Base-by-base conservation (phyloP, 2,888 invertebrate genomes). In the Andrena praecox region DNA sequence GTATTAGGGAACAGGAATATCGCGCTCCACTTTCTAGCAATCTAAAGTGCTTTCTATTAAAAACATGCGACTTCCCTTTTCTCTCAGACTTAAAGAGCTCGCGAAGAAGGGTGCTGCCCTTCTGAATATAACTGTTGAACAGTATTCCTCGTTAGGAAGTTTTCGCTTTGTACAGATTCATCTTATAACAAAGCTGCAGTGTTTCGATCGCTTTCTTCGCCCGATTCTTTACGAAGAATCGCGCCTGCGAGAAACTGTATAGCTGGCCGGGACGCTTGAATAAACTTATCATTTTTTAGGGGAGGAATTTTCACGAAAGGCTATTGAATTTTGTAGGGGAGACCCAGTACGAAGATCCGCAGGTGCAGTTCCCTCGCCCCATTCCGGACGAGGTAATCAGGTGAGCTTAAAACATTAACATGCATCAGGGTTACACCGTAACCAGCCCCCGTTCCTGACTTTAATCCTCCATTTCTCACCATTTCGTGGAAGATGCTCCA, bases 331-430 rank as follows among this genome's bases (percentile, higher is more conserved):
- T 77, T 77, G 60, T 69, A 91, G 92, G 92, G 92, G 91, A 92
- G 80, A 85, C 87, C 73, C 89, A 91, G 82, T 91, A 87, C 78
- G 92, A 92, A 50, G 90, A 90, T 82, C 54, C 87, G 54, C 90
- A 90, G 79, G 82, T 85, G 71, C 90, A 91, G 82, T 89, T 91
- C 63, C 35, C 89, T 52, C 90, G 91, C 63, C 84, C 89, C 10
- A 86, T 90, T 77, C 87, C 89, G 56, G 92, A 92, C 71, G 92
- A 92, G 73, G 90, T 92, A 59, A 91, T 92, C 77, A 92, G 92
- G 92, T 92, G 79, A 90, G 84, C 59, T 80, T 69, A 60, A 71
- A 75, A 78, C 20, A 59, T 77, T 59, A 60, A 12, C 42, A 64
- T 74, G 62, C 52, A 12, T 52, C 50, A 24, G 59, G 33, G 52